Conservation (phyloP, 2,888 invertebrate genomes). For the Dynastes tityus region DNA sequence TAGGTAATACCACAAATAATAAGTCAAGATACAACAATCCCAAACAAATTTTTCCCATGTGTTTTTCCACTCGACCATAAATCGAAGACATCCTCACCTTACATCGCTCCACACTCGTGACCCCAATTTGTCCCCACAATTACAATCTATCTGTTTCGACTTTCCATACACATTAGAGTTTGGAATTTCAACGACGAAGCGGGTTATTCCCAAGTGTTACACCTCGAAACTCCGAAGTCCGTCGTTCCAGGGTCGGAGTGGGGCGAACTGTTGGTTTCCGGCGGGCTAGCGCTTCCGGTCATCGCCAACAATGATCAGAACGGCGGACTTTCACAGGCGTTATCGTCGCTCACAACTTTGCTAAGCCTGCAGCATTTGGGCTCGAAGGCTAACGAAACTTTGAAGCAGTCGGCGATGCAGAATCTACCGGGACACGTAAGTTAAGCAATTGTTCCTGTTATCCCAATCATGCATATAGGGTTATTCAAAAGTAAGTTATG, state of each 20-base stretch:
- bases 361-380: constrained; percentile 72
- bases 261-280: constrained; percentile 76
- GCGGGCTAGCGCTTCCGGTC: constrained; percentile 76
- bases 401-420: constrained; percentile 72
- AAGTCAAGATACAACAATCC: too few species aligned
- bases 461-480: too few species aligned
- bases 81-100: too few species aligned
- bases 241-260: constrained; percentile 79
- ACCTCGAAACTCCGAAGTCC: constrained; percentile 77
- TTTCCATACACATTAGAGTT: constrained; percentile 69
- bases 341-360: constrained; percentile 75
- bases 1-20: too few species aligned
- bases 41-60: too few species aligned
- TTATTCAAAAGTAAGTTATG: too few species aligned
- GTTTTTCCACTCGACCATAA: too few species aligned
- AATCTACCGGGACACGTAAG: constrained; percentile 74
- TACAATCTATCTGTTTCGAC: background rate
- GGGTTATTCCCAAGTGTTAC: constrained; percentile 79
- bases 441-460: constrained; percentile 11
- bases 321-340: constrained; percentile 71
- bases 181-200: constrained; percentile 83
- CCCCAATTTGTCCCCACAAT: too few species aligned
- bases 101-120: too few species aligned
- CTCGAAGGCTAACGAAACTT: constrained; percentile 71
- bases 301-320: constrained; percentile 52